Base-by-base conservation (phyloP, 1,140 invertebrate genomes). In the Nautilus pompilius region DNA sequence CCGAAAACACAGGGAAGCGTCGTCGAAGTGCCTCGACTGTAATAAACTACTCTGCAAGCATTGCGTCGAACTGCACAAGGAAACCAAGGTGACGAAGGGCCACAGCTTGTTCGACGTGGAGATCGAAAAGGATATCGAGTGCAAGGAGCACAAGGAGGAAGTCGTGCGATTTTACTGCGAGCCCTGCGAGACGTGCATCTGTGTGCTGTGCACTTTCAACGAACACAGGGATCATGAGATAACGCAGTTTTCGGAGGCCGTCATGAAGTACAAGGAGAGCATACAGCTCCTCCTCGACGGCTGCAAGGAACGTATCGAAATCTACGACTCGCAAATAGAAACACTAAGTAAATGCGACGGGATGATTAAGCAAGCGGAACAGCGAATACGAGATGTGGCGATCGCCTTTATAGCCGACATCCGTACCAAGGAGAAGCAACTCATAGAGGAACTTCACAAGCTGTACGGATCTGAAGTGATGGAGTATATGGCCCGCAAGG, bases 151-250 rank as follows among this genome's bases (percentile, higher is more conserved):
- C 65, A 67, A 74, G 48, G 81, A 82, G 17, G 82, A 84, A 63
- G 76, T 78, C 17, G 80, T 84, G 10, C 60, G 83, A 29, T 84
- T 83, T 69, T 84, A 81, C 67, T 84, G 83, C 62, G 81, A 84
- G 68, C 79, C 78, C 10, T 84, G 83, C 59, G 76, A 83, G 64
- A 66, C 77, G 10, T 83, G 82, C 61, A 80, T 83, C 41, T 84
- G 83, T 68, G 77, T 84, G 24, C 72, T 83, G 54, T 84, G 83
- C 58, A 83, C 82, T 6, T 84, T 83, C 70, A 82, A 81, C 62
- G 80, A 83, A 58, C 83, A 84, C 70, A 80, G 79, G 53, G 81
- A 83, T 62, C 83, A 84, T 66, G 81, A 83, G 61, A 79, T 84
- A 49, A 71, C 79, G 0, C 76, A 82, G 53, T 84, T 84, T 68